phyloP scores from a whole-genome alignment of 2,888 invertebrate species.

The Epirrhoe alternata region DNA sequence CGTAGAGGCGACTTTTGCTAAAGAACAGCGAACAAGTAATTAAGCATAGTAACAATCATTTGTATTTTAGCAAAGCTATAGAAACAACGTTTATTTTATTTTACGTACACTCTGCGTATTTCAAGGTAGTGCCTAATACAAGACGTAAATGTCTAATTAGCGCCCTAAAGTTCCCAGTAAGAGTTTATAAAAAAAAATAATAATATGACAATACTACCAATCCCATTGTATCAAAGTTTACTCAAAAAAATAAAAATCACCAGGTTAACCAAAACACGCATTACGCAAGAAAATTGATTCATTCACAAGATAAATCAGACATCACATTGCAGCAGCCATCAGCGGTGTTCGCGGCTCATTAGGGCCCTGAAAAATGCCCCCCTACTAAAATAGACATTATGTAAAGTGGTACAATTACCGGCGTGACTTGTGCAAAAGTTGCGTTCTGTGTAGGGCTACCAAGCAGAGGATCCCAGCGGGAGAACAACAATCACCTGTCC shows the following conservation, averaged over 20 bases:
- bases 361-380: constrained; percentile 67
- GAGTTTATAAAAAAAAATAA: too few species aligned
- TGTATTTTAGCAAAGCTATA: too few species aligned
- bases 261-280: background rate
- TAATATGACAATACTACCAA: too few species aligned
- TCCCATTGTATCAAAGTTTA: background rate
- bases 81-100: too few species aligned
- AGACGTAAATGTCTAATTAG: too few species aligned
- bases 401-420: constrained; percentile 81
- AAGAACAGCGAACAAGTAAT: too few species aligned
- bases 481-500: too few species aligned
- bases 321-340: constrained; percentile 62
- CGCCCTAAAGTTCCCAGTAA: too few species aligned
- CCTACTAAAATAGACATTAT: constrained; percentile 84
- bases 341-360: constrained; percentile 78
- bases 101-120: too few species aligned
- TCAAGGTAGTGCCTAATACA: too few species aligned
- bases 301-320: constrained; percentile 27
- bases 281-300: constrained; percentile 28
- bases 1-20: too few species aligned
- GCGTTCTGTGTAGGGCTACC: constrained; percentile 46
- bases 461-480: background rate
- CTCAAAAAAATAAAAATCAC: background rate
- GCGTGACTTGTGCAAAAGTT: constrained; percentile 72
- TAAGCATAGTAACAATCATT: too few species aligned